phyloP scores from a whole-genome alignment of 2,888 invertebrate species.

The Gnatocerus cornutus region DNA sequence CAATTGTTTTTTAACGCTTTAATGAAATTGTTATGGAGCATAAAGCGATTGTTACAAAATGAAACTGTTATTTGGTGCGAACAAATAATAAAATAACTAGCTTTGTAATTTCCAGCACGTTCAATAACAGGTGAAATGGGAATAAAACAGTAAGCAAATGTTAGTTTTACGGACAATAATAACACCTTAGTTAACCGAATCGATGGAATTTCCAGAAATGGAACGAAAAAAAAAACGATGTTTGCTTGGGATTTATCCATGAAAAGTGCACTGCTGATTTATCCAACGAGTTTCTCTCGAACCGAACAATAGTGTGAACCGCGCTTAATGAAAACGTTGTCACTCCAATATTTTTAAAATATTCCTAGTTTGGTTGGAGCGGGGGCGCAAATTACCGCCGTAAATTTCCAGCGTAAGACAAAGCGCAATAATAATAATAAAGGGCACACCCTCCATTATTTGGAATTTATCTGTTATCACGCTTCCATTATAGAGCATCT shows the following conservation, averaged over 20 bases:
- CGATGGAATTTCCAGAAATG: too few relatives aligned
- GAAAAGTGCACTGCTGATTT: too few relatives aligned
- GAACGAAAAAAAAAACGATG: too few relatives aligned
- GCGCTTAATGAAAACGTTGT: too few relatives aligned
- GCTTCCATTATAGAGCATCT: slow-evolving; percentile 32
- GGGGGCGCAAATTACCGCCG: neutral
- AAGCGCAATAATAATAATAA: slow-evolving; percentile 33
- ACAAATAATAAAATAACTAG: slow-evolving; percentile 12
- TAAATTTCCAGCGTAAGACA: slow-evolving; percentile 11
- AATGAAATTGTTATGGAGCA: slow-evolving; percentile 3
- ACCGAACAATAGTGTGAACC: neutral
- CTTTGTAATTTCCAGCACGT: slow-evolving; percentile 4
- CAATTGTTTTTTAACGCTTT: slow-evolving; percentile 6
- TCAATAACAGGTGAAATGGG: slow-evolving; percentile 7
- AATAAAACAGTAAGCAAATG: slow-evolving; percentile 12
- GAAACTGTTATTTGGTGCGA: slow-evolving; percentile 6
- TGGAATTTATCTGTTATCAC: slow-evolving; percentile 37
- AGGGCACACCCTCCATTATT: slow-evolving; percentile 29
- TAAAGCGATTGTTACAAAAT: slow-evolving; percentile 1
- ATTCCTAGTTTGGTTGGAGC: too few relatives aligned
- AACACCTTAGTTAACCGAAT: neutral
- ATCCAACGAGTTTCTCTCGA: too few relatives aligned
- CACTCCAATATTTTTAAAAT: too few relatives aligned
- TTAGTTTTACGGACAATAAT: slow-evolving; percentile 6
- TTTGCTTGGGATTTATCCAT: too few relatives aligned